Base-by-base conservation (phyloP, 2,888 invertebrate genomes). In the Eupithecia pulchellata region DNA sequence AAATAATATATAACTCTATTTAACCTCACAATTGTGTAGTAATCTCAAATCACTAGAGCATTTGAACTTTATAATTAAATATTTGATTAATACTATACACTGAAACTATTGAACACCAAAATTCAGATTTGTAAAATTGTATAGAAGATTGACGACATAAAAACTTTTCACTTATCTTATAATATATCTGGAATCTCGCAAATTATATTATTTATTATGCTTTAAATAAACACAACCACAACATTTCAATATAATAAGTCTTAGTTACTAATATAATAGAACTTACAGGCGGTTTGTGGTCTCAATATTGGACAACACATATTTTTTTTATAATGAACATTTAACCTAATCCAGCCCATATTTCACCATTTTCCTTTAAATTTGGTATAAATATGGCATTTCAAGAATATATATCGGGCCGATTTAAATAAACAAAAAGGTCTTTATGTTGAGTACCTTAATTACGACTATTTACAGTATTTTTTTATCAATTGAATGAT, bases 201-300 rank as follows among this genome's bases (percentile, higher is more conserved):
- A 64, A 34, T 69, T 60, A 64, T 52, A 63, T 42, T 17, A 65
- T 27, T 32, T 55, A 20, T 32, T 55, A 20, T 8, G 13, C 32
- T 55, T 36, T 52, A 32, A 25, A 36, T 57, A 32, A 25, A 64
- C 64, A 69, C 69, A 69, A 64, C 64, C 64, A 69, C 68, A 63
- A 62, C 62, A 63, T 55, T 36, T n/a, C 13, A 66, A 47, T 34
- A 60, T n/a, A 64, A 36, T 63, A 42, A n/a, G 27, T 57, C 60
- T 47, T 27, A 47, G 14, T 36, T n/a, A 17, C 34, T 61, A 62
- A 65, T 36, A 39, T 62, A 70, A 62, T 36, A 70, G 57, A 39
- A 57, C 65, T 25, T 70, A 76, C 65, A 81, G 81, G 80, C 77
- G 78, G 79, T 75, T 75, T 63, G 30, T 8, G 17, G 39, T 72